phyloP scores from a whole-genome alignment of 2,113 vertebrate species.

The Pheucticus melanocephalus region DNA sequence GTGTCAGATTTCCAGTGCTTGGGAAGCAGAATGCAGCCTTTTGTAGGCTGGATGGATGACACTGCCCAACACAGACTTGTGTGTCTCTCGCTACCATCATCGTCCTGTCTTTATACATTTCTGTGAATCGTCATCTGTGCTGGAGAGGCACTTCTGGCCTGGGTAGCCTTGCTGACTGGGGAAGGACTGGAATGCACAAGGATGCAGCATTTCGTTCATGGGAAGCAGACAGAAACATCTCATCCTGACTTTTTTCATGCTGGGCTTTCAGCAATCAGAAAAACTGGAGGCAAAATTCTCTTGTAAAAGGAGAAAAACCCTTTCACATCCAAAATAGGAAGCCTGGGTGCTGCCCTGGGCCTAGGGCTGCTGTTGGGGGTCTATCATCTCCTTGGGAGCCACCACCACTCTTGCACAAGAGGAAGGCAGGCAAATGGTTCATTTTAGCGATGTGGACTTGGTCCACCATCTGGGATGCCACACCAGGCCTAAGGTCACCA shows the following conservation, averaged over 20 bases:
- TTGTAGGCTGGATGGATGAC: neutral
- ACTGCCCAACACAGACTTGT: fast-evolving
- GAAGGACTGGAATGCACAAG: neutral
- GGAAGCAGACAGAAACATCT: neutral
- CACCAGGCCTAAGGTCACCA: neutral
- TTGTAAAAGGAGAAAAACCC: neutral
- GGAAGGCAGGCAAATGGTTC: fast-evolving
- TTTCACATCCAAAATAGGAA: neutral
- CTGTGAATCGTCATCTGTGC: neutral
- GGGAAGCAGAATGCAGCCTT: neutral
- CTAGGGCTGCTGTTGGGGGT: neutral
- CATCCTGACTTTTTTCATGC: neutral
- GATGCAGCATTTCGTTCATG: fast-evolving
- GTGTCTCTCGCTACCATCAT: fast-evolving
- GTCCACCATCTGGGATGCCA: neutral
- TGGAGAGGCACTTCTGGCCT: neutral
- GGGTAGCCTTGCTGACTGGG: fast-evolving
- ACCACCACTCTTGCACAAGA: fast-evolving
- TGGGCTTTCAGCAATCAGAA: neutral
- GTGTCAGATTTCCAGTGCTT: neutral
- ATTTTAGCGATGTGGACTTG: neutral
- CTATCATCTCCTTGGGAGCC: neutral
- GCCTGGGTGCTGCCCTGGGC: too few species aligned
- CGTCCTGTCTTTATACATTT: neutral
- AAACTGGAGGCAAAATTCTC: neutral